Conservation (phyloP, 2,888 invertebrate species). For the Tromatobia lineatoria region DNA sequence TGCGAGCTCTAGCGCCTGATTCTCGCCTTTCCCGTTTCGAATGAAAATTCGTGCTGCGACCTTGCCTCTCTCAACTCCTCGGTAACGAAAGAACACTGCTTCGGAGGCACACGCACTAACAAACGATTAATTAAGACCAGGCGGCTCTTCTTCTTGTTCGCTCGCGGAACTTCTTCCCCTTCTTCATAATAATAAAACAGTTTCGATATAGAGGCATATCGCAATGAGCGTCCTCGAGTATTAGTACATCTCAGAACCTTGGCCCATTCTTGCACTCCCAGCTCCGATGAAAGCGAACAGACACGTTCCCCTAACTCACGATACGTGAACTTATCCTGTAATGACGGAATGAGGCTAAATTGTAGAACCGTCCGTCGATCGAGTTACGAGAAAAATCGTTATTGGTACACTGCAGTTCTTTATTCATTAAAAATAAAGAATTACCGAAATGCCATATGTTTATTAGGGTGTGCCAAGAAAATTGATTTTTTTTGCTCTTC, state of each 20-base stretch:
- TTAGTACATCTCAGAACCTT: constrained; percentile 50
- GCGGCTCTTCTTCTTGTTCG: constrained; percentile 13
- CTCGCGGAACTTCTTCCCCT: constrained; percentile 27
- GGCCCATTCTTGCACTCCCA: constrained; percentile 61
- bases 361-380: neutral
- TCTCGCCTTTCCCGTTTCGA: constrained; percentile 57
- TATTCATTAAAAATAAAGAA: neutral
- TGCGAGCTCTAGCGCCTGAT: neutral
- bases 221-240: constrained; percentile 35
- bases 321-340: neutral
- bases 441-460: too few species aligned
- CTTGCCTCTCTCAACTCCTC: constrained; percentile 37
- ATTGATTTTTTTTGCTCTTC: too few species aligned
- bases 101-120: constrained; percentile 9
- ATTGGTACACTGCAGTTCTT: neutral
- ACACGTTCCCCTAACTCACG: constrained; percentile 3
- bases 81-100: neutral
- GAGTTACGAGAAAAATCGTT: neutral
- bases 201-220: constrained; percentile 43
- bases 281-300: constrained; percentile 6
- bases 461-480: too few species aligned
- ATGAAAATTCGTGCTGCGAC: constrained; percentile 61
- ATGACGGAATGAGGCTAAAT: neutral
- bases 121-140: constrained; percentile 57
- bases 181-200: constrained; percentile 41